Conservation (phyloP, 2,113 vertebrate genomes). For the Naja naja region DNA sequence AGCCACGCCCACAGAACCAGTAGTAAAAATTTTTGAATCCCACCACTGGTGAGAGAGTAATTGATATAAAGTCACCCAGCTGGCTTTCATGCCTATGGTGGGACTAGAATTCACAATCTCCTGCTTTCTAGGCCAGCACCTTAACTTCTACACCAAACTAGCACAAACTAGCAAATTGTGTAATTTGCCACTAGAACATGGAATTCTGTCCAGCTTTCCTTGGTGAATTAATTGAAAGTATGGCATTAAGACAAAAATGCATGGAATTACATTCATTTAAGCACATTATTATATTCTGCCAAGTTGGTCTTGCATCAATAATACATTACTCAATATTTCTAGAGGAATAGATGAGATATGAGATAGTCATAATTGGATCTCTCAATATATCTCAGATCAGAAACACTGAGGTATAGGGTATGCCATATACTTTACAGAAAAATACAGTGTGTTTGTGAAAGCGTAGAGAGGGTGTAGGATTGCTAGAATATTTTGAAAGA, state of each 20-base stretch:
- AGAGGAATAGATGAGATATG: background rate
- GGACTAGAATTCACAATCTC: background rate
- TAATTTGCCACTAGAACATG: background rate
- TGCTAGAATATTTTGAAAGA: background rate
- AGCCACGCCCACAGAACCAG: too few relatives aligned
- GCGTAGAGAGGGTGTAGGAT: background rate
- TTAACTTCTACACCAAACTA: background rate
- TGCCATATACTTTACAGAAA: background rate
- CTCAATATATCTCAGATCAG: background rate
- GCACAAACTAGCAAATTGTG: background rate
- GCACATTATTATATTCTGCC: background rate
- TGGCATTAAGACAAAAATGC: background rate
- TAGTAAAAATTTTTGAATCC: too few relatives aligned
- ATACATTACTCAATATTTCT: background rate
- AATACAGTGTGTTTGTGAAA: background rate
- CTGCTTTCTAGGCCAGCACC: background rate
- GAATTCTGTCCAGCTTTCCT: background rate
- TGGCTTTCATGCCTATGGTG: background rate
- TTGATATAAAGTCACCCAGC: background rate
- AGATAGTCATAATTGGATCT: background rate
- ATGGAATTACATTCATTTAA: background rate
- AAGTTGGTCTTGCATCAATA: background rate
- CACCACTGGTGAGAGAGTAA: background rate
- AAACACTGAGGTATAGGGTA: background rate
- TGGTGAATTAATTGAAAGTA: background rate